Evolutionary conservation across 2,888 invertebrate genomes (phyloP).

Genomic region (Saturnia japonica): DNA sequence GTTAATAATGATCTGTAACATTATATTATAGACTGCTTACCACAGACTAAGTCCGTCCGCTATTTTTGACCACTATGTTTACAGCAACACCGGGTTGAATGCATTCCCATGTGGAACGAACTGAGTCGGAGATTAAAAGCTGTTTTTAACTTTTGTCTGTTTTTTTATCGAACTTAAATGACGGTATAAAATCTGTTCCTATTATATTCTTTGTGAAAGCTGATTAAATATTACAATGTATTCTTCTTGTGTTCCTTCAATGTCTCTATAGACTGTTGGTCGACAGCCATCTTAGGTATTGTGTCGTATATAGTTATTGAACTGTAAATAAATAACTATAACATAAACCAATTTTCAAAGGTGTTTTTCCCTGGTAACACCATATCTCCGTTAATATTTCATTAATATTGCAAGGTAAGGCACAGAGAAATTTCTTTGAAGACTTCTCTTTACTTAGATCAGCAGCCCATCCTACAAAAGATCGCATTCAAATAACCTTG

Average conservation of each 20-base stretch:
- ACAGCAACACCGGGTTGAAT: neutral
- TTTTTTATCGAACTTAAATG: neutral
- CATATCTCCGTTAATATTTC: no score
- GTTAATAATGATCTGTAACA: conserved; percentile 9
- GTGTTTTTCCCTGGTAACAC: no score
- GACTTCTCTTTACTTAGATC: no score
- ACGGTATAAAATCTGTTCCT: neutral
- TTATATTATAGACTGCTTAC: neutral
- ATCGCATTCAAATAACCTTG: no score
- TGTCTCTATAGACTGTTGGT: neutral
- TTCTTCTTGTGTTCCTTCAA: neutral
- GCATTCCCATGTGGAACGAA: neutral
- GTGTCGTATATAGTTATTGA: neutral
- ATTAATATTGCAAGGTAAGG: no score
- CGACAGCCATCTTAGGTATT: neutral
- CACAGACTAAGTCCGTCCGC: neutral
- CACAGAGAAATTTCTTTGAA: no score
- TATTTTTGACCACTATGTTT: neutral
- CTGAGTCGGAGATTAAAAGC: neutral
- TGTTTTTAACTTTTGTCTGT: neutral
- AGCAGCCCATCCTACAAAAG: no score
- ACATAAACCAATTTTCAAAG: no score
- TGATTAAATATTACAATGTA: neutral
- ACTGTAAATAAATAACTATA: neutral
- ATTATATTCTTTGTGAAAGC: neutral